Percentiles rank a stretch among this genome's conserved stretches.
Evolutionary conservation across 2,888 invertebrate species (phyloP).

Genomic region (Malthinus seriepunctatus): DNA sequence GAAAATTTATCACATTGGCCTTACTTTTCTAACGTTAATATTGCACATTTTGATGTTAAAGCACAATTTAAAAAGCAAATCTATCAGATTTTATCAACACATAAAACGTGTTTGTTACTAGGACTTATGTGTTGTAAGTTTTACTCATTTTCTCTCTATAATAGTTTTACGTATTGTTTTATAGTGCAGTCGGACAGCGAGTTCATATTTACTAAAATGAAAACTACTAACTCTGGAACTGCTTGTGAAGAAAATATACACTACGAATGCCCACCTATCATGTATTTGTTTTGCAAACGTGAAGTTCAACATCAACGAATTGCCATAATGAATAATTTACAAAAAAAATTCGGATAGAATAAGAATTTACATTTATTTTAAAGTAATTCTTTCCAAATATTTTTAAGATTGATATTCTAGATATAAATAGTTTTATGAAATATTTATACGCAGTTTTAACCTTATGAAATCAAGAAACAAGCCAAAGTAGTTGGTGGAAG

Average conservation of each 20-base stretch:
- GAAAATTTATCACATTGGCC: constrained; percentile 70
- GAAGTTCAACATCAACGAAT: constrained; percentile 57
- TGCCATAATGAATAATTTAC: constrained; percentile 50
- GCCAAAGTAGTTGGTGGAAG: too few relatives aligned
- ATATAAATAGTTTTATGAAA: too few relatives aligned
- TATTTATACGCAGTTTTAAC: too few relatives aligned
- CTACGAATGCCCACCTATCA: constrained; percentile 66
- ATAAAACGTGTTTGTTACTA: constrained; percentile 65
- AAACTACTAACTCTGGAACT: constrained; percentile 43
- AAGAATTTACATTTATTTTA: neutral
- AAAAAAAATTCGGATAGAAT: constrained; percentile 40
- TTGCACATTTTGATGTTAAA: constrained; percentile 63
- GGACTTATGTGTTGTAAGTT: constrained; percentile 64
- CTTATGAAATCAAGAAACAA: too few relatives aligned
- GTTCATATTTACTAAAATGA: constrained; percentile 59
- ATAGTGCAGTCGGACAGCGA: constrained; percentile 65
- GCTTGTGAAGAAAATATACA: constrained; percentile 61
- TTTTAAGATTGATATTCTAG: too few relatives aligned
- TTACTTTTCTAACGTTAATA: constrained; percentile 61
- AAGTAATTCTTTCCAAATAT: too few relatives aligned
- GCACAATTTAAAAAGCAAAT: constrained; percentile 53
- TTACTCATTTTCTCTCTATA: constrained; percentile 33
- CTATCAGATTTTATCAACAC: constrained; percentile 64
- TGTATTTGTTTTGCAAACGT: constrained; percentile 60
- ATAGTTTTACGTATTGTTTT: neutral